Conservation (phyloP, 2,888 invertebrate species). For the Tipula helvola region DNA sequence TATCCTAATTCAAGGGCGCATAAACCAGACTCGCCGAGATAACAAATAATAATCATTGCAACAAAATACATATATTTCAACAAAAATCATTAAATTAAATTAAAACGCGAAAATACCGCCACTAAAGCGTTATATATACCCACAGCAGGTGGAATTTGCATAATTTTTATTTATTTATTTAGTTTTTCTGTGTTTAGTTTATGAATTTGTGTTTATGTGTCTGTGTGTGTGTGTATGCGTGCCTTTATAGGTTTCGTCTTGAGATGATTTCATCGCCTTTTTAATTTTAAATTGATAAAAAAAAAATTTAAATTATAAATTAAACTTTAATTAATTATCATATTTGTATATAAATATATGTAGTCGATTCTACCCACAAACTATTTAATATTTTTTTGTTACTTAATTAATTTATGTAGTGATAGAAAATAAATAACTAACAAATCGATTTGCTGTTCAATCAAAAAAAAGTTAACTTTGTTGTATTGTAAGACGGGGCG, state of each 20-base stretch:
- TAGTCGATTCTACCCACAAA: neutral
- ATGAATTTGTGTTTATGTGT: neutral
- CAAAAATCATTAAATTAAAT: neutral
- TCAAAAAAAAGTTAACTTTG: neutral
- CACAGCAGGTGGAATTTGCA: constrained; percentile 4
- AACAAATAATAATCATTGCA: neutral
- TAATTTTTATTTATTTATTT: neutral
- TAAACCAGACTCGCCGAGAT: neutral
- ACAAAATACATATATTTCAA: neutral
- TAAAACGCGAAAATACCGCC: neutral
- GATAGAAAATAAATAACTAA: neutral
- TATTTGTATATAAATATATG: neutral
- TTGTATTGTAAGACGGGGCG: neutral
- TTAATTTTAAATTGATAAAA: neutral
- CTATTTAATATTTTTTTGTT: neutral
- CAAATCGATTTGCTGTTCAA: neutral
- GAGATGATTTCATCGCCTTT: neutral
- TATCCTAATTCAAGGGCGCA: neutral
- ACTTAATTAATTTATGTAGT: neutral
- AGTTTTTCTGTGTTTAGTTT: neutral
- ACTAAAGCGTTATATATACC: neutral
- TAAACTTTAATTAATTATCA: neutral
- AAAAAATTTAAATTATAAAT: neutral
- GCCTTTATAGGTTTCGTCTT: neutral
- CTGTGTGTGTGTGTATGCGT: neutral